Conservation (phyloP, 2,797 vertebrate species). For the Rhyacichthys aspro region DNA sequence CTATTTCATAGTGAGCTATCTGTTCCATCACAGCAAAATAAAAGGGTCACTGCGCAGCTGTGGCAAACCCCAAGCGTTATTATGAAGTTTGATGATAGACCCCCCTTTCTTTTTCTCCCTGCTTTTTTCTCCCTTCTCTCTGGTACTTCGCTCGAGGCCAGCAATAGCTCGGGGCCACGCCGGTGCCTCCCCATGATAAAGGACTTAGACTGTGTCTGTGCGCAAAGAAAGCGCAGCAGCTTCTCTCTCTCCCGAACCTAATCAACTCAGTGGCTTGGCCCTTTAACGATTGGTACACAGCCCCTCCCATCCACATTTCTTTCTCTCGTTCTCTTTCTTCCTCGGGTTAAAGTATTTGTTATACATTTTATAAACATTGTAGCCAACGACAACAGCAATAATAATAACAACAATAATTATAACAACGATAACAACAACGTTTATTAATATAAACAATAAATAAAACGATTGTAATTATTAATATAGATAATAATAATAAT, state of each 20-base stretch:
- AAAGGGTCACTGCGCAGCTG: constrained; percentile 98
- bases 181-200: constrained; percentile 97
- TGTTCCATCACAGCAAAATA: constrained; percentile 89
- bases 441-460: not conserved
- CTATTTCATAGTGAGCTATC: constrained; percentile 92
- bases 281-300: constrained; percentile 73
- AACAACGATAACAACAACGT: not conserved
- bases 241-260: constrained; percentile 83
- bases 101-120: constrained; percentile 59
- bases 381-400: not conserved
- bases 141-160: constrained; percentile 89
- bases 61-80: constrained; percentile 89
- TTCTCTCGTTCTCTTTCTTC: constrained; percentile 9
- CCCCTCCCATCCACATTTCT: constrained; percentile 26
- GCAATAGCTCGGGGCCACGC: constrained; percentile 91
- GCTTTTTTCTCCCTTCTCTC: constrained; percentile 72
- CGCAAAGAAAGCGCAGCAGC: constrained; percentile 81
- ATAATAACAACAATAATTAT: not conserved
- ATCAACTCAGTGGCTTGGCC: constrained; percentile 85
- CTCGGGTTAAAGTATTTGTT: constrained; percentile 8
- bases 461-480: constrained; percentile 6
- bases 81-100: constrained; percentile 93
- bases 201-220: constrained; percentile 87
- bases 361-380: constrained; percentile 1
- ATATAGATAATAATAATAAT: constrained; percentile 9